phyloP scores from a whole-genome alignment of 92 coral and sea anemone species.

The Virgularia gustaviana region DNA sequence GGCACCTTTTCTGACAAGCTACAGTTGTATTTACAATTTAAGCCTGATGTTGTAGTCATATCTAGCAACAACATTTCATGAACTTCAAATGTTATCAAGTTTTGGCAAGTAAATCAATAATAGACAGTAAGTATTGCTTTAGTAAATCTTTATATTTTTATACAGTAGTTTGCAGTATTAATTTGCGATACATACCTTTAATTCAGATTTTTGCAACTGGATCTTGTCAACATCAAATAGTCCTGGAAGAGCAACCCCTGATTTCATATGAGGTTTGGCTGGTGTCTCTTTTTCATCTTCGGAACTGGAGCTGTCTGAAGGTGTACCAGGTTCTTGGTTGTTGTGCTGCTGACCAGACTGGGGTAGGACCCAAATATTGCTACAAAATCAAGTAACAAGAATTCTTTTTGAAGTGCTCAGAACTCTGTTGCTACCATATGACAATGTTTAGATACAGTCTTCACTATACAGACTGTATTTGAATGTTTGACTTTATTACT shows the following conservation, averaged over 20 bases:
- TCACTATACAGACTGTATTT: no score
- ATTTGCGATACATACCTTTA: no score
- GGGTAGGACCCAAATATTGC: constrained; percentile 34
- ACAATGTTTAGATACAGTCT: neutral
- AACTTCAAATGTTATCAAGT: no score
- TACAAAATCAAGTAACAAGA: constrained; percentile 45
- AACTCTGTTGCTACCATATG: neutral
- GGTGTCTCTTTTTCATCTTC: constrained; percentile 36
- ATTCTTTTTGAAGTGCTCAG: constrained; percentile 10
- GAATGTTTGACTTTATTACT: no score
- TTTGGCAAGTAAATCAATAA: no score
- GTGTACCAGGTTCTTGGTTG: constrained; percentile 52
- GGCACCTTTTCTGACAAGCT: neutral
- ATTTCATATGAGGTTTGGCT: constrained; percentile 66
- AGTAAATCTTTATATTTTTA: no score
- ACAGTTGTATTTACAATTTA: neutral
- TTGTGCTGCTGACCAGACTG: constrained; percentile 55
- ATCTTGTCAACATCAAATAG: constrained; percentile 72
- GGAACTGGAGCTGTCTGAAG: constrained; percentile 27
- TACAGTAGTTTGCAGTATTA: no score
- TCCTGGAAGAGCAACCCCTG: constrained; percentile 90
- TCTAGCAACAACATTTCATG: no score
- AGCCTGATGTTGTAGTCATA: neutral
- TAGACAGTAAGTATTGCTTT: no score
- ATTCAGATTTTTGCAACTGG: constrained; percentile 49